phyloP scores from a whole-genome alignment of 2,797 vertebrate genomes.

The Steatocranus sp. region DNA sequence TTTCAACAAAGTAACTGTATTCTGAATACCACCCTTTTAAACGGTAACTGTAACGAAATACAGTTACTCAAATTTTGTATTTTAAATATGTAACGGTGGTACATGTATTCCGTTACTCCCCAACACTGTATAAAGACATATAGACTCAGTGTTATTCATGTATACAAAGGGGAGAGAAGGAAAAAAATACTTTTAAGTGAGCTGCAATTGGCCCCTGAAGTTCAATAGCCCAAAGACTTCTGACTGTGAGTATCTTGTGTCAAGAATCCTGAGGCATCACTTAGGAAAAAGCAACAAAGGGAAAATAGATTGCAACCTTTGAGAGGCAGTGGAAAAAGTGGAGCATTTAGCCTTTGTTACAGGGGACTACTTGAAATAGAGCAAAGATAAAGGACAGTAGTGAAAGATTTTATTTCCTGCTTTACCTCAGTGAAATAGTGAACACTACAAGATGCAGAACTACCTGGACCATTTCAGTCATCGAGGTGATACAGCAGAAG shows the following conservation, averaged over 20 bases:
- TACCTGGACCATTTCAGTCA: neutral
- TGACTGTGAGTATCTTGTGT: neutral
- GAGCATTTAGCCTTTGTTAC: neutral
- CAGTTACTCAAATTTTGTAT: neutral
- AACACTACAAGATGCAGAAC: neutral
- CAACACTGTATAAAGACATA: neutral
- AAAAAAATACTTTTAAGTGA: neutral
- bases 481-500: neutral
- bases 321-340: neutral
- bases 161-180: neutral
- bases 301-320: neutral
- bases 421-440: constrained; percentile 20
- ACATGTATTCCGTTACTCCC: neutral
- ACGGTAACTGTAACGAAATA: neutral
- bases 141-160: neutral
- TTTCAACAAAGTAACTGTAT: neutral
- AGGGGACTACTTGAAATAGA: neutral
- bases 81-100: neutral
- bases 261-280: neutral
- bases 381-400: neutral
- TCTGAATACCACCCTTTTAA: neutral
- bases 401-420: neutral
- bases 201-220: neutral
- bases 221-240: neutral
- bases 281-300: neutral